Evolutionary conservation across 2,888 invertebrate species (phyloP), one percentile per base, ranked within the genome.

Genomic region (Mythimna lalbum): DNA sequence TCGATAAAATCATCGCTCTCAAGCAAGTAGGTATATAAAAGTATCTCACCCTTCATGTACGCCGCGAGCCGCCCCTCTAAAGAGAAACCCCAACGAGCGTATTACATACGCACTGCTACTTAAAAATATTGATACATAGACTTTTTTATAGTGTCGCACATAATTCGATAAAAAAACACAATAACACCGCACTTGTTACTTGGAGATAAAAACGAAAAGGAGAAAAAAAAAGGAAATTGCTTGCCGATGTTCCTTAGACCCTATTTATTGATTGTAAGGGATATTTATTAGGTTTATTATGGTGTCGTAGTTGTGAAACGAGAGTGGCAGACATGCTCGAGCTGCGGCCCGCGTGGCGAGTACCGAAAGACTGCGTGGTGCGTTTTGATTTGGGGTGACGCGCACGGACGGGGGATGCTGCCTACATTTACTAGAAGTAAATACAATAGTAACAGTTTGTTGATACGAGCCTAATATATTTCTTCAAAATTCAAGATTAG

Each of bases 21-120:
- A 31, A 67, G 27, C 62, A 59, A 69, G 78, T 84, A 84, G 69
- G 78, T 82, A 83, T 82, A 84, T 81, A 85, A 65, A 76, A 83
- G 81, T 81, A 69, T 85, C 95, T 95, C 91, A 95, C 95, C 95
- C 95, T 95, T 95, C 95, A 95, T 95, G 88, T 92, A 90, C 86
- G 81, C 71, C 86, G 79, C 80, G 79, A 80, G 77, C 87, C 88
- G 85, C 91, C 92, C 91, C 90, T 91, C 87, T 84, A 80, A 78
- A 84, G 71, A 85, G 73, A 81, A 85, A 78, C 82, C 81, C 84
- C 85, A 82, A 81, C 84, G 72, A 78, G 82, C 81, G 89, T 87
- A 88, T 86, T 87, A 90, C 89, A 90, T 88, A 88, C 79, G 76
- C 76, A 80, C 80, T 80, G 74, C 86, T 82, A 85, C 83, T 90